These are phyloP conservation scores for Cataglyphis altisquamis DNA, from an alignment of 2,888 invertebrate genomes.

Conservation along the genomic window DNA sequence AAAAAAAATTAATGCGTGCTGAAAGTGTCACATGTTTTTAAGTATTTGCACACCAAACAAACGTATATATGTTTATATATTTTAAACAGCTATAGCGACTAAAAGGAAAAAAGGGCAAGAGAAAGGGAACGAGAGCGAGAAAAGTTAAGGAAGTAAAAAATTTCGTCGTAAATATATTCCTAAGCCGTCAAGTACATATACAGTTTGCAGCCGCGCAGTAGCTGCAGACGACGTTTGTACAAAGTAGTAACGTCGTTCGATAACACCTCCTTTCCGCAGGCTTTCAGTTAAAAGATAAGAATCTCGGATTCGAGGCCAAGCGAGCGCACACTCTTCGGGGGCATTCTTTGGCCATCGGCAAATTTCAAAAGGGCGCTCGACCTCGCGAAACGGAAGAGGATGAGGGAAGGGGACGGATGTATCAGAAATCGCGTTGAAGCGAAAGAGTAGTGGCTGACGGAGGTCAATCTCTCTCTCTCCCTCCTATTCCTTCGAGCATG, in stretches of 20 bases:
- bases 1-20: conserved; percentile 9
- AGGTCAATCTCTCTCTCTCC: neutral
- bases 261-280: conserved; percentile 70
- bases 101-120: conserved; percentile 12
- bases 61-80: conserved; percentile 12
- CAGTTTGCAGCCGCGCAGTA: conserved; percentile 56
- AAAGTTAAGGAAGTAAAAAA: conserved; percentile 53
- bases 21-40: conserved; percentile 30
- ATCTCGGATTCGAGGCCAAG: conserved; percentile 76
- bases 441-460: neutral
- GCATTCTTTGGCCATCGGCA: conserved; percentile 76
- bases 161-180: conserved; percentile 72
- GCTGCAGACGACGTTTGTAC: conserved; percentile 64
- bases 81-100: neutral
- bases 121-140: neutral
- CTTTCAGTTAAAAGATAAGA: conserved; percentile 76
- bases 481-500: neutral
- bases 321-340: conserved; percentile 72
- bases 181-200: conserved; percentile 57
- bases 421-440: conserved; percentile 17
- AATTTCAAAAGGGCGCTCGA: conserved; percentile 78
- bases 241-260: conserved; percentile 73
- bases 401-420: conserved; percentile 3
- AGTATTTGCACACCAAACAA: conserved; percentile 25
- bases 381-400: conserved; percentile 65